Evolutionary conservation across 1,140 invertebrate genomes (phyloP).

Genomic region (Musca vetustissima): DNA sequence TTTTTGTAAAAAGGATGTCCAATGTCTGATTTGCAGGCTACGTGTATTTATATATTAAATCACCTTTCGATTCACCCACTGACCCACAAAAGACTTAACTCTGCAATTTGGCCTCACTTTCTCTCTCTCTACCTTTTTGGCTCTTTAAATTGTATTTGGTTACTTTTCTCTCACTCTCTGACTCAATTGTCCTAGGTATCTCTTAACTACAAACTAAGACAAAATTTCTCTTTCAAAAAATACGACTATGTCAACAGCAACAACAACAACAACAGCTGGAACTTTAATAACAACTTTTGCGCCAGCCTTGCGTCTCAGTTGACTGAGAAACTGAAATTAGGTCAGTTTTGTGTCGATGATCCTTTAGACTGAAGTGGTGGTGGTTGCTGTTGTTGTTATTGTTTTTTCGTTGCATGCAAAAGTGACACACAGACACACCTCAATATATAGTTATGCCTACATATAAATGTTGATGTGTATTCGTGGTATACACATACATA

Average conservation of each 20-base stretch:
- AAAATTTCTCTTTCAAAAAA: background rate
- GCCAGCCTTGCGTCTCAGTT: conserved; percentile 45
- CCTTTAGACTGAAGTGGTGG: conserved; percentile 45
- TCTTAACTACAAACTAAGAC: background rate
- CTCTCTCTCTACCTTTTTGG: background rate
- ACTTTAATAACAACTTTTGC: conserved; percentile 27
- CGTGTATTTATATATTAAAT: conserved; percentile 18
- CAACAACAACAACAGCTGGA: background rate
- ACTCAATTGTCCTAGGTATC: background rate
- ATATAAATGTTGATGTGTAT: background rate
- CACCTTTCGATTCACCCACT: conserved; percentile 25
- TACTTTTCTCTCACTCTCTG: background rate
- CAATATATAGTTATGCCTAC: background rate
- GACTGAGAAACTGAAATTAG: conserved; percentile 52
- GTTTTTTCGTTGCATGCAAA: conserved; percentile 31
- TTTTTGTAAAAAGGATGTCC: background rate
- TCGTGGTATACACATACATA: background rate
- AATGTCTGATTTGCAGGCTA: background rate
- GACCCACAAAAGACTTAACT: conserved; percentile 28
- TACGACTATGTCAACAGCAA: background rate
- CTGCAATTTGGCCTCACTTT: background rate
- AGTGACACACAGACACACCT: conserved; percentile 26
- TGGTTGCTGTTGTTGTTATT: conserved; percentile 34
- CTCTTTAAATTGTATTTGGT: background rate
- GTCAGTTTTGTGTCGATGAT: conserved; percentile 56